Conservation (phyloP, 2,888 invertebrate genomes). For the Apodemia hepburni region DNA sequence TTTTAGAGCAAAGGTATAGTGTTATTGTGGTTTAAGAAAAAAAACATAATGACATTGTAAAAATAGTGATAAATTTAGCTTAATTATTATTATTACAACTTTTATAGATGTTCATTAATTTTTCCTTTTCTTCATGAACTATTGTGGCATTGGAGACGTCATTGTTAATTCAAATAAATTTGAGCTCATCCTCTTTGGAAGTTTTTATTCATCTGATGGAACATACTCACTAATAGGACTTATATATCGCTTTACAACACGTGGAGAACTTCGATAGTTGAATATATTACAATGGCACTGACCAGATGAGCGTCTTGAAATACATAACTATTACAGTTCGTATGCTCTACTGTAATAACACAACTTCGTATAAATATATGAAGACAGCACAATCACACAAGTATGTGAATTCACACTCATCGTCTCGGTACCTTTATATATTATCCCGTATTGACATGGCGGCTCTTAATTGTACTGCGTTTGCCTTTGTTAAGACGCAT, state of each 20-base stretch:
- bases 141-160: conserved; percentile 79
- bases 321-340: too few species aligned
- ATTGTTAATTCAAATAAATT: conserved; percentile 80
- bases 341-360: too few species aligned
- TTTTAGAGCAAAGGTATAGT: conserved; percentile 77
- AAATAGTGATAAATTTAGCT: conserved; percentile 79
- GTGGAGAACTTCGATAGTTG: neutral
- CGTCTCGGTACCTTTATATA: too few species aligned
- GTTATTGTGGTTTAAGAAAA: conserved; percentile 76
- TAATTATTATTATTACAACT: conserved; percentile 80
- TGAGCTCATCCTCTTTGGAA: conserved; percentile 75
- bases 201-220: conserved; percentile 60
- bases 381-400: too few species aligned
- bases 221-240: neutral
- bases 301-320: neutral
- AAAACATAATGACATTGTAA: conserved; percentile 79
- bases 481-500: too few species aligned
- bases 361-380: too few species aligned
- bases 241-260: neutral
- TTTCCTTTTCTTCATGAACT: conserved; percentile 77
- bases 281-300: neutral
- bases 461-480: too few species aligned
- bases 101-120: conserved; percentile 80
- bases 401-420: too few species aligned
- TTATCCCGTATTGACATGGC: too few species aligned